Evolutionary conservation across 2,113 vertebrate species (phyloP).

Genomic region (Picathartes gymnocephalus): DNA sequence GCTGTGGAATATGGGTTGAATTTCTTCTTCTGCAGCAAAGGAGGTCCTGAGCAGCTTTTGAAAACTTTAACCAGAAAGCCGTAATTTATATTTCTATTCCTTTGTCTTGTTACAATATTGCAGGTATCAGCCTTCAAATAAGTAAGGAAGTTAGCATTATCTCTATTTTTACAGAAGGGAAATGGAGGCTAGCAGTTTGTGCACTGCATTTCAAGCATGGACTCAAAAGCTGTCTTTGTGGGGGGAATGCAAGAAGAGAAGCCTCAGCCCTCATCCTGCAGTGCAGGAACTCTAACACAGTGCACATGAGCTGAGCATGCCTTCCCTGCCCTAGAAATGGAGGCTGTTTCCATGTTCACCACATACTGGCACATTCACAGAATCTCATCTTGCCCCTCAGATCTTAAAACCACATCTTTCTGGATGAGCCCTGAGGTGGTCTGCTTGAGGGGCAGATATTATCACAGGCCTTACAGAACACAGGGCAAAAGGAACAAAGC

Average conservation of each 20-base stretch:
- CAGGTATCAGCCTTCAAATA: not conserved
- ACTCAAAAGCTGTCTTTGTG: not conserved
- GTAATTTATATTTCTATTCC: not conserved
- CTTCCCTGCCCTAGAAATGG: not conserved
- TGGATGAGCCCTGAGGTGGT: not conserved
- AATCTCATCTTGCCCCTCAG: not conserved
- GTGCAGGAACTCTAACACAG: not conserved
- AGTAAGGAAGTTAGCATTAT: not conserved
- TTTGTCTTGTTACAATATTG: not conserved
- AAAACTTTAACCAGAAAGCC: not conserved
- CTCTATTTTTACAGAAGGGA: not conserved
- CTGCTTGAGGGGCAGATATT: not conserved
- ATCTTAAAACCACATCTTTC: not conserved
- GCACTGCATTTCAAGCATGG: not conserved
- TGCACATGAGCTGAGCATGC: not conserved
- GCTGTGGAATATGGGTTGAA: not conserved
- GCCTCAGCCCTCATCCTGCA: not conserved
- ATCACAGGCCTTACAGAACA: not conserved
- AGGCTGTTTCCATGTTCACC: not conserved
- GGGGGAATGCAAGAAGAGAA: not conserved
- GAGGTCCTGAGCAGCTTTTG: not conserved
- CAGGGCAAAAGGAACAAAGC: not conserved
- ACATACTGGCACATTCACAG: not conserved
- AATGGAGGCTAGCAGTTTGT: not conserved
- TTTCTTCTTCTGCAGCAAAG: not conserved